Conservation (phyloP, 2,888 invertebrate genomes). For the Caenorhabditis angaria region DNA sequence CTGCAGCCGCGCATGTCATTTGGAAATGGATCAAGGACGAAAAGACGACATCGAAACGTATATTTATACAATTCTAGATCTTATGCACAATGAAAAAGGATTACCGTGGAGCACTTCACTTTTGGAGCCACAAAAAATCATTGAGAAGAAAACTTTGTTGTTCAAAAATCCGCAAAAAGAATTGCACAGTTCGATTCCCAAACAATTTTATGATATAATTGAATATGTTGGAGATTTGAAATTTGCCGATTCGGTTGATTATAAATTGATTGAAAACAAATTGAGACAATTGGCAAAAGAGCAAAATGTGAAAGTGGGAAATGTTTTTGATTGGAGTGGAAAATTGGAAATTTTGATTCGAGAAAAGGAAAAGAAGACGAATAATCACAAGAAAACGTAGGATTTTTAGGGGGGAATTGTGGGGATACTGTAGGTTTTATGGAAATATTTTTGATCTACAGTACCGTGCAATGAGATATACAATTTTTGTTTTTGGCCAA, state of each 20-base stretch:
- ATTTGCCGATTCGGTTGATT: conserved; percentile 29
- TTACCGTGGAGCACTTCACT: conserved; percentile 27
- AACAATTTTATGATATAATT: conserved; percentile 10
- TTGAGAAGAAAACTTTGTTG: conserved; percentile 31
- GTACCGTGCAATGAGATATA: no score
- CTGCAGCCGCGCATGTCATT: conserved; percentile 34
- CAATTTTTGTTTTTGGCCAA: no score
- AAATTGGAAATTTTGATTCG: not conserved
- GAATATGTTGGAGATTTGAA: conserved; percentile 12
- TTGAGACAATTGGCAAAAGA: conserved; percentile 3
- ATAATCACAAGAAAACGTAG: no score
- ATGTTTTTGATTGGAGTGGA: conserved; percentile 6
- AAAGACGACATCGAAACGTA: conserved; percentile 44
- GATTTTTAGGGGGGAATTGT: no score
- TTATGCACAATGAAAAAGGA: conserved; percentile 27
- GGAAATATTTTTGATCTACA: no score
- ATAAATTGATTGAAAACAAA: conserved; percentile 7
- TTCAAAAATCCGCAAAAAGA: conserved; percentile 29
- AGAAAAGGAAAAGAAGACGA: no score
- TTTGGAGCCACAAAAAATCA: conserved; percentile 10
- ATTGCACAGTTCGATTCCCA: not conserved
- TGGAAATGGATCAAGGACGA: conserved; percentile 32
- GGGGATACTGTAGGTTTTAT: no score
- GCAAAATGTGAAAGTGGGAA: not conserved
- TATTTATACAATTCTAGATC: conserved; percentile 34